Percentiles rank a stretch among this genome's conserved stretches.
Evolutionary conservation across 1,140 invertebrate species (phyloP).

Genomic region (Antheraea pernyi): DNA sequence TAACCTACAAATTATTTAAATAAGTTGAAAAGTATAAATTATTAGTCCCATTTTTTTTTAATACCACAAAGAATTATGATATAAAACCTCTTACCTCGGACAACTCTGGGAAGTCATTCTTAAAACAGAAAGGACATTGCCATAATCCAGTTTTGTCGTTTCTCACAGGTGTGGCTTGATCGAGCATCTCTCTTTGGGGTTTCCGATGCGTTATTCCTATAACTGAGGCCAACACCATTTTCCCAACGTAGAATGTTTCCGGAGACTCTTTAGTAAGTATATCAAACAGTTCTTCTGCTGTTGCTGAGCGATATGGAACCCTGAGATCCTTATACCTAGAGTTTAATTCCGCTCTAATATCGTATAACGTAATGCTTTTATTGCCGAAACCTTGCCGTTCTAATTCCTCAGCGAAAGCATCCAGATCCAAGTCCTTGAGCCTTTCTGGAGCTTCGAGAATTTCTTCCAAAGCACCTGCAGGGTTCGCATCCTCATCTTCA

Average conservation of each 20-base stretch:
- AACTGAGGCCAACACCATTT: constrained; percentile 89
- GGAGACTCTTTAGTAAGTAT: constrained; percentile 98
- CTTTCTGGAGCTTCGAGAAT: constrained; percentile 97
- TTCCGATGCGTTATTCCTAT: constrained; percentile 90
- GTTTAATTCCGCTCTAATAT: constrained; percentile 97
- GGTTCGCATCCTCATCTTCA: constrained; percentile 97
- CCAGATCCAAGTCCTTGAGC: constrained; percentile 97
- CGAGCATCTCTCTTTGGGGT: constrained; percentile 95
- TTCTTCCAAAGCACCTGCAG: constrained; percentile 97
- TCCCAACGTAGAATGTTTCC: constrained; percentile 96
- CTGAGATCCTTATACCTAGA: constrained; percentile 97
- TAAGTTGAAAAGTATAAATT: too few relatives aligned
- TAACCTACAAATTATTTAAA: too few relatives aligned
- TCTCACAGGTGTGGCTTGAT: constrained; percentile 96
- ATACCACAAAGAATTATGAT: too few relatives aligned
- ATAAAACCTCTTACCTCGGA: constrained; percentile 84
- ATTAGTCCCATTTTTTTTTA: too few relatives aligned
- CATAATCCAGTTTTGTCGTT: constrained; percentile 96
- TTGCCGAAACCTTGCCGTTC: constrained; percentile 97
- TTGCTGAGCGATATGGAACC: constrained; percentile 88
- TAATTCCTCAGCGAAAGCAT: constrained; percentile 98
- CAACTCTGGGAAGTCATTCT: constrained; percentile 96
- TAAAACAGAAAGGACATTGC: constrained; percentile 98
- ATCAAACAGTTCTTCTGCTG: constrained; percentile 94
- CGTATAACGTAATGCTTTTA: constrained; percentile 98